phyloP scores from a whole-genome alignment of 2,888 invertebrate genomes.

The Leptopilina drosophilae region DNA sequence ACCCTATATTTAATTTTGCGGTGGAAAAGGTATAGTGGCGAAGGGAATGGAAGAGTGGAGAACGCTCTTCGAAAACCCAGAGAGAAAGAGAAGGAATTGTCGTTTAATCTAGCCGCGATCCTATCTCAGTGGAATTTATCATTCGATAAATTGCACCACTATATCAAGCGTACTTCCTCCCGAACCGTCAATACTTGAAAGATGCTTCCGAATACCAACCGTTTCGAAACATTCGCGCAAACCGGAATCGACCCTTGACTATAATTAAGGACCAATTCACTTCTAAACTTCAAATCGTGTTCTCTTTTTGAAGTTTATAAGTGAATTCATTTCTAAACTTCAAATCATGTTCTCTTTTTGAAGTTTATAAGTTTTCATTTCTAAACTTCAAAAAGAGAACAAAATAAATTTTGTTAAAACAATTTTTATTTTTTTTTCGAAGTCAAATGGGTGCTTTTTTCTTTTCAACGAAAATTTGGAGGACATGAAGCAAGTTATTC shows the following conservation, averaged over 20 bases:
- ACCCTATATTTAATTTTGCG: constrained; percentile 75
- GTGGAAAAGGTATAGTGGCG: constrained; percentile 46
- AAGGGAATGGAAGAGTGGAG: constrained; percentile 47
- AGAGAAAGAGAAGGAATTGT: constrained; percentile 66
- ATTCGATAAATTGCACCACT: constrained; percentile 75
- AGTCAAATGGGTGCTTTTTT: too few species aligned
- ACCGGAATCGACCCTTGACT: constrained; percentile 53
- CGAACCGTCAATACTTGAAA: constrained; percentile 64
- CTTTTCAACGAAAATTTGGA: neutral
- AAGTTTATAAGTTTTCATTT: too few species aligned
- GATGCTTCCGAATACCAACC: constrained; percentile 60
- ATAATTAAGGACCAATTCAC: constrained; percentile 48
- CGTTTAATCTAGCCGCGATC: constrained; percentile 76
- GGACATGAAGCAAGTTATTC: constrained; percentile 47
- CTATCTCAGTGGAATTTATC: constrained; percentile 75
- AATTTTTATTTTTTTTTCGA: too few species aligned
- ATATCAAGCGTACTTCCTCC: constrained; percentile 67
- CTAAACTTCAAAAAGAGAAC: constrained; percentile 43
- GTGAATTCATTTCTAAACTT: too few species aligned
- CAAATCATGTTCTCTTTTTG: too few species aligned
- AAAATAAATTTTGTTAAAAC: neutral
- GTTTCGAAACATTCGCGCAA: constrained; percentile 13
- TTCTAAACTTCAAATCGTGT: neutral
- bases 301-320: too few species aligned
- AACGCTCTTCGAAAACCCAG: constrained; percentile 49